A percentile compares a stretch with the other conserved stretches of the same genome.
phyloP scores from a whole-genome alignment of 1,140 invertebrate species.

The Dendrolimus punctatus region DNA sequence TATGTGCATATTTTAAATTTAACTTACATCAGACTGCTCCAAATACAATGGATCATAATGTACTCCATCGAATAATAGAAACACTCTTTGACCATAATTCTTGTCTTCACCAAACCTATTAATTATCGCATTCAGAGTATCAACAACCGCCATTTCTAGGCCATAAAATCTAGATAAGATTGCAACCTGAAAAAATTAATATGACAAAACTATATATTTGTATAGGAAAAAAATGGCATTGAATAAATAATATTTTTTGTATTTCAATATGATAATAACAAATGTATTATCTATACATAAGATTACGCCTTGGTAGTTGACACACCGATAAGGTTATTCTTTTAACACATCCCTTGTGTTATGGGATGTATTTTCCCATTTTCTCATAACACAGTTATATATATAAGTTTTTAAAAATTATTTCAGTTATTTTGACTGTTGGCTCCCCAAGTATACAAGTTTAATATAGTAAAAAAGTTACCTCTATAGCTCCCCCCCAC shows the following conservation, averaged over 20 bases:
- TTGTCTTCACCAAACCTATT: conserved; percentile 96
- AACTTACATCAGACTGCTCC: conserved; percentile 75
- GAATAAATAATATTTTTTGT: too few species aligned
- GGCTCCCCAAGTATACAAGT: not conserved
- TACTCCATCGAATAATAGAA: conserved; percentile 95
- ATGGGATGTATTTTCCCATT: too few species aligned
- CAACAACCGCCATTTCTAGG: conserved; percentile 94
- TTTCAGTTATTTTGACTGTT: too few species aligned
- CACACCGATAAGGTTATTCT: too few species aligned
- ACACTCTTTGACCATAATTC: conserved; percentile 86
- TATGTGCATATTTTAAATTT: too few species aligned
- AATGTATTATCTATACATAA: too few species aligned
- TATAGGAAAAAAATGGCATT: too few species aligned
- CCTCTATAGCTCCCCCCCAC: conserved; percentile 97
- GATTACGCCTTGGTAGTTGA: too few species aligned
- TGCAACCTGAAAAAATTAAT: conserved; percentile 63
- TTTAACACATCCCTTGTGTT: too few species aligned
- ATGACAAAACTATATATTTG: not conserved
- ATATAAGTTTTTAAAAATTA: too few species aligned
- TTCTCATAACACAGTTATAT: too few species aligned
- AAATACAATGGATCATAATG: conserved; percentile 96
- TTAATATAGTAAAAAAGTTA: conserved; percentile 29
- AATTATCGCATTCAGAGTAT: conserved; percentile 91
- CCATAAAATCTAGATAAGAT: conserved; percentile 92
- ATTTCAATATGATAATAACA: too few species aligned